Evolutionary conservation across 2,888 invertebrate genomes (phyloP).

Genomic region (Chrysolina americana): DNA sequence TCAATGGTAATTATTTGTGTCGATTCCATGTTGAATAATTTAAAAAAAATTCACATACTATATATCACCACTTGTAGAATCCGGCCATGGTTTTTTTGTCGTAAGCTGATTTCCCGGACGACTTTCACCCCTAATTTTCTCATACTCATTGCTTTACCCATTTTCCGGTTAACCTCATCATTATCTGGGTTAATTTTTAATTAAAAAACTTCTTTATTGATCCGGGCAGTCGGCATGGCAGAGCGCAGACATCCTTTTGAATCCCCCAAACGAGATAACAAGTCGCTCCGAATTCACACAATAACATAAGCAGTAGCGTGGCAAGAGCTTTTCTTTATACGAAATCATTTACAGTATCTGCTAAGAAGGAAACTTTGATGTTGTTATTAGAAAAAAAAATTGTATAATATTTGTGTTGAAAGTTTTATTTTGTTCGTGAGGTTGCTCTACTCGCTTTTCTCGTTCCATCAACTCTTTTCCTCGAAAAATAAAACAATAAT

Average conservation of each 20-base stretch:
- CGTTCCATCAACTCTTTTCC: no score
- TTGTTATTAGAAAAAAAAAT: no score
- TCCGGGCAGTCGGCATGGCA: background rate
- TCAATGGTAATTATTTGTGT: no score
- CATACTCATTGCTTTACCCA: background rate
- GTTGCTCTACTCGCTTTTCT: no score
- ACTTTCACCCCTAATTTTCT: background rate
- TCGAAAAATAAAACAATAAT: no score
- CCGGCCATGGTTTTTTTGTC: background rate
- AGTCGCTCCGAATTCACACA: background rate
- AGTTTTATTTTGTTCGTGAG: no score
- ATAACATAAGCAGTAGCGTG: background rate
- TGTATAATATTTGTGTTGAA: no score
- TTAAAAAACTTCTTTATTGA: constrained; percentile 21
- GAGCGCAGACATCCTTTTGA: constrained; percentile 26
- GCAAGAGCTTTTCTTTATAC: background rate
- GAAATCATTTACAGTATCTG: background rate
- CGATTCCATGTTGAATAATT: no score
- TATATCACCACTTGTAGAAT: no score
- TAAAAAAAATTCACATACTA: no score
- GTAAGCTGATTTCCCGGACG: background rate
- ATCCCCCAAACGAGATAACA: constrained; percentile 23
- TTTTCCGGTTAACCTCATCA: background rate
- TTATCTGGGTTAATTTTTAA: constrained; percentile 21
- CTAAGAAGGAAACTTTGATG: no score